Evolutionary conservation across 2,888 invertebrate genomes (phyloP).

Genomic region (Baronia brevicornis): DNA sequence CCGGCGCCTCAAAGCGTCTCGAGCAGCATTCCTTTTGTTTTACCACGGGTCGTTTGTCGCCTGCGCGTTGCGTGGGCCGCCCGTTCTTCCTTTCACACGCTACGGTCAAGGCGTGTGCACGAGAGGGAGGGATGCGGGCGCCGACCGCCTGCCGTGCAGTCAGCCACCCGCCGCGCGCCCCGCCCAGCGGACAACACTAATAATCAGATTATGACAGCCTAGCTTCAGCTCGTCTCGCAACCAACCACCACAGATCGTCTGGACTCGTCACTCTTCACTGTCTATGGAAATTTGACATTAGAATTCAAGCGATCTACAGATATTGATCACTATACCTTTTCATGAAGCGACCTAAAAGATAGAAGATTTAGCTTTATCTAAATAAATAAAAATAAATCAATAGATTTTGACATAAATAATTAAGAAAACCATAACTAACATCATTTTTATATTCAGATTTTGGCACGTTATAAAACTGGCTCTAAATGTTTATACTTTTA

Average conservation of each 20-base stretch:
- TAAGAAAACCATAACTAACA: too few relatives aligned
- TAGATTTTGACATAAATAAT: too few relatives aligned
- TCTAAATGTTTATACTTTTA: too few relatives aligned
- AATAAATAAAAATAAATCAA: too few relatives aligned
- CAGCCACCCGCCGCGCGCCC: conserved; percentile 64
- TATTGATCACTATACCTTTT: too few relatives aligned
- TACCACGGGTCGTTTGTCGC: conserved; percentile 75
- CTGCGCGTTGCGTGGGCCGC: conserved; percentile 50
- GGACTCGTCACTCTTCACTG: conserved; percentile 55
- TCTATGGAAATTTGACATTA: conserved; percentile 46
- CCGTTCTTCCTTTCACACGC: conserved; percentile 32
- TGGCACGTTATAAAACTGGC: too few relatives aligned
- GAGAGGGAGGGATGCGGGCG: conserved; percentile 62
- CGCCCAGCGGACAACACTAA: conserved; percentile 62
- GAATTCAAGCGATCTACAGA: conserved; percentile 30
- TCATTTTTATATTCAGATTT: too few relatives aligned
- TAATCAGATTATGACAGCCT: conserved; percentile 74
- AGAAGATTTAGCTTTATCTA: too few relatives aligned
- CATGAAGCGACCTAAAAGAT: conserved; percentile 16
- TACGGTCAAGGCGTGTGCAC: conserved; percentile 23
- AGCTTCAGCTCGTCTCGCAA: conserved; percentile 41
- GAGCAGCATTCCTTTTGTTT: conserved; percentile 75
- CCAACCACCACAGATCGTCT: conserved; percentile 24
- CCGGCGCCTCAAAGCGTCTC: conserved; percentile 75
- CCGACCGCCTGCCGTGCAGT: conserved; percentile 68